Evolutionary conservation across 2,113 vertebrate species (phyloP).

Genomic region (Cryptoleucopteryx plumbea): DNA sequence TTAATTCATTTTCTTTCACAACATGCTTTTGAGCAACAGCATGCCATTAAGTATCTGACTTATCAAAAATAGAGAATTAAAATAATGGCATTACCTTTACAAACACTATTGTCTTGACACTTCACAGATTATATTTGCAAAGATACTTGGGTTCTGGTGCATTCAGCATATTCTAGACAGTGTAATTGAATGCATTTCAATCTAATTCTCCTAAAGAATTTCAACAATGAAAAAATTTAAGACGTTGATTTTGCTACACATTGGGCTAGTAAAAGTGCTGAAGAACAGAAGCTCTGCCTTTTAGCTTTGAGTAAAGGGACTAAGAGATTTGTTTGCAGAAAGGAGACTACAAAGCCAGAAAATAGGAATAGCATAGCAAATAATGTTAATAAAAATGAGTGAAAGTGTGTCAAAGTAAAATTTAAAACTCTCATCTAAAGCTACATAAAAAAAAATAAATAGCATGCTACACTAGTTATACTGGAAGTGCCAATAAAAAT

Average conservation of each 20-base stretch:
- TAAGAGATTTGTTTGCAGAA: not conserved
- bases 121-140: not conserved
- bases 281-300: not conserved
- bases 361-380: not conserved
- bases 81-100: not conserved
- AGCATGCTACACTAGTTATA: not conserved
- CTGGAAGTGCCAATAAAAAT: not conserved
- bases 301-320: not conserved
- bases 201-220: not conserved
- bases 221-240: not conserved
- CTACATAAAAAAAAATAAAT: not conserved
- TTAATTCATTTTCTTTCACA: not conserved
- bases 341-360: not conserved
- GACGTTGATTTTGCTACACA: not conserved
- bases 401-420: not conserved
- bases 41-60: not conserved
- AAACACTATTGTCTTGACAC: not conserved
- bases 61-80: not conserved
- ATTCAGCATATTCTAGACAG: not conserved
- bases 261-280: not conserved
- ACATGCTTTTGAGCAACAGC: not conserved
- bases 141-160: not conserved
- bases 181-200: not conserved
- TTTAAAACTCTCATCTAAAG: not conserved
- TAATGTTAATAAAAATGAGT: not conserved